Evolutionary conservation across 1,140 invertebrate species (phyloP), one percentile per base, ranked within the genome.

Genomic region (Hormaphis cornu): DNA sequence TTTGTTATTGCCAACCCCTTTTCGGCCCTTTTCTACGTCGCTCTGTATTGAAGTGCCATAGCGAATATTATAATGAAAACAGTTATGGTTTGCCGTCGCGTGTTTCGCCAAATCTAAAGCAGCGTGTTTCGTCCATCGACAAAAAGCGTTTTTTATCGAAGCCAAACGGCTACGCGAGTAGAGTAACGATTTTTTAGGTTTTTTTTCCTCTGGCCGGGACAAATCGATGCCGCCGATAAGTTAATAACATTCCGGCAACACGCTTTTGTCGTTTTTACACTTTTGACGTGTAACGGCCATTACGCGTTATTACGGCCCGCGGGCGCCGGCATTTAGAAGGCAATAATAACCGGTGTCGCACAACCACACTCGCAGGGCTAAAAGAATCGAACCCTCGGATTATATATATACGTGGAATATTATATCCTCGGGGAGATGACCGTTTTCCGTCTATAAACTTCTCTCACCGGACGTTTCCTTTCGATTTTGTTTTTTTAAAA

Each of bases 221-320:
- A 63, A 63, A 63, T 63, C 59, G 59, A 63, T 63, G 42, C n/a
- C 18, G 10, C 59, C n/a, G n/a, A n/a, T 48, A 63, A 63, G 42
- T 63, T 61, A 61, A 61, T 61, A 61, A 61, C 46, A 61, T 46
- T 61, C 58, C 58, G 22, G 58, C 24, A 61, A 48, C 28, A 35
- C 26, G 28, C 61, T n/a, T 48, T 44, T n/a, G n/a, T n/a, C 44
- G 22, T 66, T 48, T 66, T 48, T 48, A 44, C 35, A 46, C 35
- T 37, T 14, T 14, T 8, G 14, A 14, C 35, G 14, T 10, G n/a
- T n/a, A 16, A 46, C 44, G 24, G 22, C n/a, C 16, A 24, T 61
- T 46, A 61, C 46, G 58, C 40, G 44, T 63, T 63, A 63, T 63
- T 63, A 61, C 20, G n/a, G 24, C 44, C 59, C 22, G 24, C 44